Percentiles rank a stretch among this genome's conserved stretches.
Conservation (phyloP, 2,888 invertebrate genomes). For the Saturnia japonica region DNA sequence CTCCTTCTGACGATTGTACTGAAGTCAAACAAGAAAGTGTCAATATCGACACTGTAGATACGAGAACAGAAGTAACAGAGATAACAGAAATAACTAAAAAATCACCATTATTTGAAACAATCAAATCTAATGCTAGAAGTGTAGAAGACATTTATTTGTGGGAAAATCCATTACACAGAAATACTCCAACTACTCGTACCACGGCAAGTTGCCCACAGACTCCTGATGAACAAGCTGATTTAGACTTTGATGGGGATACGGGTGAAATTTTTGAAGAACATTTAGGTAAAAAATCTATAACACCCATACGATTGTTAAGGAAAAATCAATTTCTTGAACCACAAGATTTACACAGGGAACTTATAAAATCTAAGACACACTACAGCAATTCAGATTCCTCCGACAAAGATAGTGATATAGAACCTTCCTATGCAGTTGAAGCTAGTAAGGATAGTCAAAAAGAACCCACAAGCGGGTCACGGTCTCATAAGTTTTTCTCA, state of each 20-base stretch:
- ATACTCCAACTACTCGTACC: slow-evolving; percentile 70
- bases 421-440: neutral
- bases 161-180: slow-evolving; percentile 89
- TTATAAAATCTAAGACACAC: slow-evolving; percentile 53
- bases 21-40: slow-evolving; percentile 50
- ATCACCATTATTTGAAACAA: slow-evolving; percentile 64
- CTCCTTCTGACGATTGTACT: slow-evolving; percentile 60
- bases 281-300: slow-evolving; percentile 85
- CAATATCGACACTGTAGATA: slow-evolving; percentile 45
- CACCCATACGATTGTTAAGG: slow-evolving; percentile 84
- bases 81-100: slow-evolving; percentile 55
- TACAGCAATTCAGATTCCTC: slow-evolving; percentile 75
- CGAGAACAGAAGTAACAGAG: slow-evolving; percentile 47
- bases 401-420: slow-evolving; percentile 47
- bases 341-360: slow-evolving; percentile 49
- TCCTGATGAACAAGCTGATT: slow-evolving; percentile 87
- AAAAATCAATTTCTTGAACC: slow-evolving; percentile 69
- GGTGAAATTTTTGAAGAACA: slow-evolving; percentile 84
- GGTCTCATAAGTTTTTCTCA: slow-evolving; percentile 77
- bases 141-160: slow-evolving; percentile 88
- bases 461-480: slow-evolving; percentile 52
- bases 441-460: slow-evolving; percentile 41
- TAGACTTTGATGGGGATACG: slow-evolving; percentile 84
- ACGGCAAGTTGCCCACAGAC: slow-evolving; percentile 81
- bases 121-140: slow-evolving; percentile 72